Evolutionary conservation across 2,113 vertebrate species (phyloP), one percentile per base, ranked within the genome.

Genomic region (Lampris incognitus): DNA sequence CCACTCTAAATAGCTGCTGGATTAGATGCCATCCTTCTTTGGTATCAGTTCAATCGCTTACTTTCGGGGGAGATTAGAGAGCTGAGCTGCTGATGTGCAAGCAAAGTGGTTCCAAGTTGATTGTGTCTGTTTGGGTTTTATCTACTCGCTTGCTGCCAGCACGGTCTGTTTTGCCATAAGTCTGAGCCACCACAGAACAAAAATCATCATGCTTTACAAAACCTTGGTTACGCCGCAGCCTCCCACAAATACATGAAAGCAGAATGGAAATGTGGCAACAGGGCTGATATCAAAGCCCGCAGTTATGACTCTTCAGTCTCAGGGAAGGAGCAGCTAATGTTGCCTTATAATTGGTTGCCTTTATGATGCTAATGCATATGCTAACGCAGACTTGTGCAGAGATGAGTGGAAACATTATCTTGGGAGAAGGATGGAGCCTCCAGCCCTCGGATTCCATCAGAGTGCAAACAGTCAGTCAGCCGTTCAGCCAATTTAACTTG

Each of bases 351-450:
- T 76, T 75, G 82, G 40, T 54, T 42, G 64, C 68, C 70, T 86
- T 81, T 87, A 59, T 85, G 77, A 82, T 87, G 84, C 73, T 78
- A 77, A 78, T 78, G 76, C 71, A 0, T 55, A 71, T 6, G 70
- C 70, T 55, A 65, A 81, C 51, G 74, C 69, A 67, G 13, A 67
- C 52, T 6, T 1, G 65, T 13, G 78, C 70, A 42, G 39, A 40
- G 52, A 37, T 66, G 64, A 42, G 24, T 24, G 24, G 39, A 76
- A 64, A 72, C 65, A 51, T 57, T 64, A 66, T 55, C 57, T 68
- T n/a, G 59, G 24, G 24, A 24, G 24, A 55, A 55, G 52, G 13
- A 55, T 55, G 36, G 36, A n/a, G 6, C 36, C 52, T n/a, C 52
- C 55, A 46, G 40, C 6, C 2, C 40, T 74, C 76, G 60, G 24